Evolutionary conservation across 1,140 invertebrate species (phyloP).

Genomic region (Brachionus asplanchnoidis): DNA sequence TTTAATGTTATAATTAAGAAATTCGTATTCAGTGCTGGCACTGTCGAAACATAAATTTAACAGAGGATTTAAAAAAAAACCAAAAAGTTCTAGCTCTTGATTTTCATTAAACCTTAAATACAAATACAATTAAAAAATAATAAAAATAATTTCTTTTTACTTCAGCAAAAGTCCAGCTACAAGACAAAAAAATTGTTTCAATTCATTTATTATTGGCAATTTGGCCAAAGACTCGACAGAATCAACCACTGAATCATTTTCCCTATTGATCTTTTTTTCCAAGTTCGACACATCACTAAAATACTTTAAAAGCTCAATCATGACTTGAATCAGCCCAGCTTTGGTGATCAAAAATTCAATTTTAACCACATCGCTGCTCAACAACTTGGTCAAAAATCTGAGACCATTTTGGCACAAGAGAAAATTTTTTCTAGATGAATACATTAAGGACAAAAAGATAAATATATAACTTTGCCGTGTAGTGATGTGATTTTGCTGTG

Average conservation of each 20-base stretch:
- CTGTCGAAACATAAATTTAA: slow-evolving; percentile 25
- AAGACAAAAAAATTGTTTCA: neutral
- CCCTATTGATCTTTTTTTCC: neutral
- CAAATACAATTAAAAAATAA: neutral
- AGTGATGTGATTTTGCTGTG: neutral
- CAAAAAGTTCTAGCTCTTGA: slow-evolving; percentile 3
- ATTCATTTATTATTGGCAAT: neutral
- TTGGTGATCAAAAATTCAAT: neutral
- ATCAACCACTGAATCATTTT: neutral
- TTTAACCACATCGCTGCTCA: neutral
- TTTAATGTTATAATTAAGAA: slow-evolving; percentile 3
- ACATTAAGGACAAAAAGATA: neutral
- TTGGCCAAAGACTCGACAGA: neutral
- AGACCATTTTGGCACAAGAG: slow-evolving; percentile 7
- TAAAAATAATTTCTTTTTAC: neutral
- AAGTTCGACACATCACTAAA: neutral
- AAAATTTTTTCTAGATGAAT: neutral
- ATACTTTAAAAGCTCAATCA: slow-evolving; percentile 13
- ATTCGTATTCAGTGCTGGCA: slow-evolving; percentile 15
- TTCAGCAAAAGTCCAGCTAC: neutral
- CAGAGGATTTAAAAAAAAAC: neutral
- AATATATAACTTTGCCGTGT: neutral
- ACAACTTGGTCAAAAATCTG: neutral
- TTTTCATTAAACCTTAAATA: slow-evolving; percentile 21
- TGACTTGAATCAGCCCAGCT: slow-evolving; percentile 33